Conservation (phyloP, 1,140 invertebrate species). For the Trichoplusia ni region DNA sequence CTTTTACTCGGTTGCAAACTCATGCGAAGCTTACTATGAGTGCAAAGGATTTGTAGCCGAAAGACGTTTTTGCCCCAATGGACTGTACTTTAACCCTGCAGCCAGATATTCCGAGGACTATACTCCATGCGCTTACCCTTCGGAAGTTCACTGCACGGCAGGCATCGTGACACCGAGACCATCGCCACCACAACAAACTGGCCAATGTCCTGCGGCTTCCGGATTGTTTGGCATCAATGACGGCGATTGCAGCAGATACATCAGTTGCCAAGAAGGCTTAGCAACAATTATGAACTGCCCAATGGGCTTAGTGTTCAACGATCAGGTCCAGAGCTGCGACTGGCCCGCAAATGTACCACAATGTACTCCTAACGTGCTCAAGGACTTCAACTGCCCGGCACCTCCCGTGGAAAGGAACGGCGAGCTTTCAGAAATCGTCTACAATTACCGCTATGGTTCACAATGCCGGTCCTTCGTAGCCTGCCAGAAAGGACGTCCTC, state of each 20-base stretch:
- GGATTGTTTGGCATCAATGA: too few relatives aligned
- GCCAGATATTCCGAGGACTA: too few relatives aligned
- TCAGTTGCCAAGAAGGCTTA: constrained; percentile 88
- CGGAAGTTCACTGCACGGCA: too few relatives aligned
- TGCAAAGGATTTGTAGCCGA: too few relatives aligned
- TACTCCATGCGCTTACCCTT: too few relatives aligned
- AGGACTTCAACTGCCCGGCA: constrained; percentile 42
- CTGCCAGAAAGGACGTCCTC: constrained; percentile 33
- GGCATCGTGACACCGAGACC: too few relatives aligned
- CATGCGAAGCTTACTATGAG: too few relatives aligned
- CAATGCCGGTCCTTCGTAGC: constrained; percentile 36
- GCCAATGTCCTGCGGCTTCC: too few relatives aligned
- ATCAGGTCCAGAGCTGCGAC: constrained; percentile 87
- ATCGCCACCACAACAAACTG: too few relatives aligned
- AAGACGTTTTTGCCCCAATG: too few relatives aligned
- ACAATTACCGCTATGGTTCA: constrained; percentile 40
- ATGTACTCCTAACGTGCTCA: constrained; percentile 84
- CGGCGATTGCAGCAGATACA: constrained; percentile 89
- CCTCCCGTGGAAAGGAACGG: constrained; percentile 25
- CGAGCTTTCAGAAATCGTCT: constrained; percentile 31
- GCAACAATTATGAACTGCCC: constrained; percentile 85
- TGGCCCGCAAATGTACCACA: constrained; percentile 90
- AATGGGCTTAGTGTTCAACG: constrained; percentile 91
- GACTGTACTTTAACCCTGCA: too few relatives aligned
- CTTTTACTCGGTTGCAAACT: too few relatives aligned